Base-by-base conservation (phyloP, 1,140 invertebrate genomes). In the Argopecten irradians region DNA sequence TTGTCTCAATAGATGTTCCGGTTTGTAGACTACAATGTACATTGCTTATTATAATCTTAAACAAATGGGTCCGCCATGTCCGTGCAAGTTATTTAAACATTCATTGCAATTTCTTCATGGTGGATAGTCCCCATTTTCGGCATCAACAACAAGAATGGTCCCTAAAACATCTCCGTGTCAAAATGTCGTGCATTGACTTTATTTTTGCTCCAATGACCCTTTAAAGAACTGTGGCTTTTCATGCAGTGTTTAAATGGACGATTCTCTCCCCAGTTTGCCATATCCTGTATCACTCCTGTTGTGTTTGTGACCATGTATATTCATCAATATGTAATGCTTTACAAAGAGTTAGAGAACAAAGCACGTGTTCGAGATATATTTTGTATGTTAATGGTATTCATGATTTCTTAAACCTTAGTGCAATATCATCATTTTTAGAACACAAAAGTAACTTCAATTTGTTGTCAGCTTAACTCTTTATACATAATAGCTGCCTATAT, bases 371-470 rank as follows among this genome's bases (percentile, higher is more conserved):
- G n/a, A 71, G 28, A 71, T n/a, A n/a, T 71, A 71, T 71, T 71
- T 71, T 71, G 55, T 71, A 71, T 71, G 55, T 71, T 16, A 71
- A 71, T 71, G 28, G n/a, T 71, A 71, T 71, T 71, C 55, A 28
- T 71, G 55, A 8, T 22, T 71, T n/a, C n/a, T 71, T 71, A 11
- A 71, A 1, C 22, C 22, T 71, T 8, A 28, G 55, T 71, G 55
- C 55, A 16, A 71, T 71, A 3, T n/a, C 55, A 71, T 46, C 3
- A 7, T 28, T 71, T 71, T 71, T 28, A 3, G n/a, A n/a, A n/a
- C n/a, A n/a, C n/a, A n/a, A 55, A 55, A 19, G 3, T 55, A 7
- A 55, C 5, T 71, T 1, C 2, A n/a, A 71, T 8, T 28, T 71
- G 7, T 28, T 22, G 55, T 71, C 28, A 71, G 55, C 55, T 7